These are phyloP conservation scores for Gila orcuttii DNA, from an alignment of 2,113 vertebrate species.

Conservation along the genomic window DNA sequence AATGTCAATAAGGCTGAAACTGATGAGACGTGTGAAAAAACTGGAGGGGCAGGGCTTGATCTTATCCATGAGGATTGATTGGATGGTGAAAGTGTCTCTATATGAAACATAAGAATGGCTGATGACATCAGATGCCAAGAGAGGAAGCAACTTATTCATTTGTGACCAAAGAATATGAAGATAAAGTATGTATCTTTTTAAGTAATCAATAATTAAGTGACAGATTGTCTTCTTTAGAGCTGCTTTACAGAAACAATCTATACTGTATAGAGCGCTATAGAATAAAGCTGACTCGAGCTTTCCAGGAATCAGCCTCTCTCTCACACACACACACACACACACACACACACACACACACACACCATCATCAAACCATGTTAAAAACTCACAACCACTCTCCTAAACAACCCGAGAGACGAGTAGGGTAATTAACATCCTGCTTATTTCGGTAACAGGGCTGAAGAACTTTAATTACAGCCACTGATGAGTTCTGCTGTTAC, in stretches of 20 bases:
- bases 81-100: background rate
- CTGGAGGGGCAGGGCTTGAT: background rate
- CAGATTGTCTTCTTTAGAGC: too few species aligned
- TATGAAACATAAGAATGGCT: background rate
- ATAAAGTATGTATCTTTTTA: too few species aligned
- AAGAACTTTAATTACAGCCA: background rate
- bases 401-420: background rate
- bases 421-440: conserved; percentile 6
- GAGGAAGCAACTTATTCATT: background rate
- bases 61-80: background rate
- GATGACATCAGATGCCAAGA: background rate
- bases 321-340: too few species aligned
- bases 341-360: too few species aligned
- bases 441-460: background rate
- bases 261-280: too few species aligned
- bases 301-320: too few species aligned
- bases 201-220: too few species aligned
- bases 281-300: too few species aligned
- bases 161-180: background rate
- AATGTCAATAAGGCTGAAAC: too few species aligned
- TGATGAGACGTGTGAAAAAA: too few species aligned
- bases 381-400: background rate
- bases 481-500: background rate
- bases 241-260: too few species aligned
- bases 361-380: background rate